Evolutionary conservation across 1,140 invertebrate genomes (phyloP).

Genomic region (Drosophila ananassae): DNA sequence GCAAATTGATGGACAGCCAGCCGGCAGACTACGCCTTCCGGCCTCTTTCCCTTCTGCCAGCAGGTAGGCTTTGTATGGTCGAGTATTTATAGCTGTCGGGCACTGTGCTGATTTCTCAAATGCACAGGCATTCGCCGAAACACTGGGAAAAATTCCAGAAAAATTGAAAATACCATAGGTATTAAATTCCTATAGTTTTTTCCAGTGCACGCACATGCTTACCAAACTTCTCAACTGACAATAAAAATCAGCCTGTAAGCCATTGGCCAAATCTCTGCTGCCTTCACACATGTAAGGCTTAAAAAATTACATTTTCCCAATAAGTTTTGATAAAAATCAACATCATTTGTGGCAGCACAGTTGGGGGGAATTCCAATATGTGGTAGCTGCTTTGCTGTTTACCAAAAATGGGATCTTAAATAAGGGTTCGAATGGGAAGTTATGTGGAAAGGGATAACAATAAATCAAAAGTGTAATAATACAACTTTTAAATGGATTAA

Average conservation of each 20-base stretch:
- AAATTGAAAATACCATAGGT: too few species aligned
- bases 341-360: conserved; percentile 76
- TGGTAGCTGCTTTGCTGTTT: conserved; percentile 50
- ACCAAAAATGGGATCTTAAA: conserved; percentile 23
- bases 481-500: background rate
- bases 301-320: conserved; percentile 82
- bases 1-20: conserved; percentile 81
- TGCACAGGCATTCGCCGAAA: conserved; percentile 29
- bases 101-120: conserved; percentile 75
- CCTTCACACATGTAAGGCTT: conserved; percentile 69
- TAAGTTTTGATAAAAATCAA: conserved; percentile 83
- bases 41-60: background rate
- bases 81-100: conserved; percentile 64
- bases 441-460: conserved; percentile 17
- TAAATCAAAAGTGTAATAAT: too few species aligned
- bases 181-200: background rate
- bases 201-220: background rate
- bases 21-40: conserved; percentile 34
- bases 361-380: conserved; percentile 79
- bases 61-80: conserved; percentile 56
- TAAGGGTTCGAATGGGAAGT: conserved; percentile 10
- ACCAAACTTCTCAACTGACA: conserved; percentile 10
- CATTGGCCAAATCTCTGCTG: conserved; percentile 13
- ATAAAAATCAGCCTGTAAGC: conserved; percentile 17
- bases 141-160: background rate